A percentile compares a stretch with the other conserved stretches of the same genome.
phyloP scores from a whole-genome alignment of 2,888 invertebrate genomes.

The Nomada fabriciana region DNA sequence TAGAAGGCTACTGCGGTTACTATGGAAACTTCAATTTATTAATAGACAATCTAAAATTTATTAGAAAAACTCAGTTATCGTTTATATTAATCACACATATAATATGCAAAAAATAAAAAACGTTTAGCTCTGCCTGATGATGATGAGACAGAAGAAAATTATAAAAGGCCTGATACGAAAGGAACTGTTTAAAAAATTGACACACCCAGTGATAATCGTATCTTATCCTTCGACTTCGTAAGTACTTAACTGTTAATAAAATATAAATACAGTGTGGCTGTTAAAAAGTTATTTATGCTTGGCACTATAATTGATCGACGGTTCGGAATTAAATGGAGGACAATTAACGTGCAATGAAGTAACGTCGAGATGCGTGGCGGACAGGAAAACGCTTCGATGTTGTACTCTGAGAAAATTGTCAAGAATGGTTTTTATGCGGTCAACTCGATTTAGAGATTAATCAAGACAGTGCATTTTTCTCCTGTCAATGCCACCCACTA shows the following conservation, averaged over 20 bases:
- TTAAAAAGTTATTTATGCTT: conserved; percentile 1
- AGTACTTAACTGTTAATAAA: conserved; percentile 1
- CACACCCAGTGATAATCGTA: neutral
- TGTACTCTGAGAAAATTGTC: conserved; percentile 4
- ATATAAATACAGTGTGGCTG: neutral
- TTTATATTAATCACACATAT: no score
- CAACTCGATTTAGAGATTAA: conserved; percentile 37
- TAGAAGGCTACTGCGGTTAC: no score
- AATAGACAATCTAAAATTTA: no score
- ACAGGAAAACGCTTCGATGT: neutral
- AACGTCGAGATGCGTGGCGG: neutral
- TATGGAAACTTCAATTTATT: no score
- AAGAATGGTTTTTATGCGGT: neutral
- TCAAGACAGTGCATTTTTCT: conserved; percentile 28
- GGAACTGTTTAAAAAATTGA: no score
- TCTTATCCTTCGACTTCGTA: no score
- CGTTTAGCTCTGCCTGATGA: no score
- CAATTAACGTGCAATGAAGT: neutral
- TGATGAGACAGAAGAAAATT: no score
- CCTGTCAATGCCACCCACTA: conserved; percentile 19
- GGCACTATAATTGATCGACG: conserved; percentile 20
- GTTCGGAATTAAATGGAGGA: conserved; percentile 16
- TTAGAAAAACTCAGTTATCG: no score
- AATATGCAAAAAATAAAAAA: no score
- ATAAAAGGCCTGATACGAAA: no score